These are phyloP conservation scores for Bombus terrestris DNA, from an alignment of 1,140 invertebrate species.

Conservation along the genomic window DNA sequence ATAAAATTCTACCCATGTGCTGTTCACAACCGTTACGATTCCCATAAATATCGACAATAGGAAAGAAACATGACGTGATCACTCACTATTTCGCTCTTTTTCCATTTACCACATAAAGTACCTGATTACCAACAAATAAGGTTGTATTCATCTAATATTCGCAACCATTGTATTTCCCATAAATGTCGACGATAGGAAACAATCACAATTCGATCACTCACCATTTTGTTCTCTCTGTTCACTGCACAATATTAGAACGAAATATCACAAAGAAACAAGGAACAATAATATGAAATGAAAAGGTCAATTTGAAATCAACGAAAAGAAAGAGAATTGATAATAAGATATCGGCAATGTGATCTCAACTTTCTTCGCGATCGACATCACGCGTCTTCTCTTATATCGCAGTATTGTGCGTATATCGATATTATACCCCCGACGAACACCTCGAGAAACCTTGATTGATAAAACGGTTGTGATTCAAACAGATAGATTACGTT, in stretches of 20 bases:
- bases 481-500: background rate
- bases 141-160: no score
- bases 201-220: background rate
- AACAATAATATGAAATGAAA: no score
- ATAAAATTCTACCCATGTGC: no score
- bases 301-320: no score
- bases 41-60: no score
- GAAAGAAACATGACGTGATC: no score
- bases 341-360: background rate
- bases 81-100: background rate
- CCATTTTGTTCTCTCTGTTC: background rate
- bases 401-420: background rate
- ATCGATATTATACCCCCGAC: background rate
- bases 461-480: slow-evolving; percentile 22
- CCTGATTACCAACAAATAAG: no score
- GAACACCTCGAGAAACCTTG: slow-evolving; percentile 2
- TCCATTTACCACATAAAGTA: no score
- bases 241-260: background rate
- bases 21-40: background rate
- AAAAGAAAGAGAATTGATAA: background rate
- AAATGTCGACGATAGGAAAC: background rate
- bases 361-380: background rate
- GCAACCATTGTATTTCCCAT: background rate
- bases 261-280: background rate
- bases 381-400: background rate